Evolutionary conservation across 1,140 invertebrate genomes (phyloP).

Genomic region (Metaphire vulgaris): DNA sequence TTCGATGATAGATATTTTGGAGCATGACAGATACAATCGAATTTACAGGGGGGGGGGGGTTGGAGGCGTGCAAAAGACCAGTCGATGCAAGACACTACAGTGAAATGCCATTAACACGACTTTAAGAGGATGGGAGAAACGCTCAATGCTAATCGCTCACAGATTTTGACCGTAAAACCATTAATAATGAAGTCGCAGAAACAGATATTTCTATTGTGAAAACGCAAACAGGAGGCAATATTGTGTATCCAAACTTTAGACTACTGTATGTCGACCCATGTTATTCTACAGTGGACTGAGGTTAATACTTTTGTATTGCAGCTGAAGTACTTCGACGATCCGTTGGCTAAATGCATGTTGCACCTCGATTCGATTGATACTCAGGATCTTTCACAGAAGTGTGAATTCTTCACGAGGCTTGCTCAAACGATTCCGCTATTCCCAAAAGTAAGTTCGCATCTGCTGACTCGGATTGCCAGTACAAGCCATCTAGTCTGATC

Average conservation of each 20-base stretch:
- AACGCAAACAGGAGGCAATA: too few relatives aligned
- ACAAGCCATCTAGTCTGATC: too few relatives aligned
- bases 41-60: too few relatives aligned
- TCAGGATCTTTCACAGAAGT: conserved; percentile 82
- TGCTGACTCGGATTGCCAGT: too few relatives aligned
- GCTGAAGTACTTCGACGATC: conserved; percentile 65
- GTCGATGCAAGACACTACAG: too few relatives aligned
- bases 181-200: neutral
- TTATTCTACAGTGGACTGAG: neutral
- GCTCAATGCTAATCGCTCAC: too few relatives aligned
- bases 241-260: neutral
- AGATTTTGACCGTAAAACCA: neutral
- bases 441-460: conserved; percentile 76
- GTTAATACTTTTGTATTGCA: conserved; percentile 31
- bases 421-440: conserved; percentile 79
- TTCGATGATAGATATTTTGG: too few relatives aligned
- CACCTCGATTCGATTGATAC: conserved; percentile 76
- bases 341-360: conserved; percentile 78
- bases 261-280: neutral
- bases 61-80: too few relatives aligned
- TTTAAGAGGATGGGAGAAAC: too few relatives aligned
- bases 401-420: conserved; percentile 78
- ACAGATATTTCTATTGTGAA: neutral
- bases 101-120: too few relatives aligned
- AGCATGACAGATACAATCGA: too few relatives aligned